Conservation (phyloP, 2,888 invertebrate species). For the Eueremaeus valkanovi region DNA sequence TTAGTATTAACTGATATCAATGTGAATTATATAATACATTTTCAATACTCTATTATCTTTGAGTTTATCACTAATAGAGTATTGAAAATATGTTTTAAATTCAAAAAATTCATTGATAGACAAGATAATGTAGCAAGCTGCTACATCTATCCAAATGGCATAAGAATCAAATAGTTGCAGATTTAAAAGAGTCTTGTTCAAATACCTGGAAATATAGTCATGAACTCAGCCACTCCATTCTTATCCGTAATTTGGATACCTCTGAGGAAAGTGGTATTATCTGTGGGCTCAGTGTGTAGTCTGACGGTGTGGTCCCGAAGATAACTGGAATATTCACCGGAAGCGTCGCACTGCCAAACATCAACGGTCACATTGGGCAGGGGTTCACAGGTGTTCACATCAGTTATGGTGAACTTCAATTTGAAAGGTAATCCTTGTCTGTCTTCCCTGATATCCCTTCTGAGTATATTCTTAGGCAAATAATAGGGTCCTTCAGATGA, state of each 20-base stretch:
- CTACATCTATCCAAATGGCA: no score
- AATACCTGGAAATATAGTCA: slow-evolving; percentile 40
- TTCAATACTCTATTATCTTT: no score
- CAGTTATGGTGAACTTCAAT: slow-evolving; percentile 31
- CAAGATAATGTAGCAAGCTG: no score
- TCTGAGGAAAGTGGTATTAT: slow-evolving; percentile 38
- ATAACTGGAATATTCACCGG: slow-evolving; percentile 37
- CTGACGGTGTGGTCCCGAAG: not conserved
- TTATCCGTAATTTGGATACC: slow-evolving; percentile 40
- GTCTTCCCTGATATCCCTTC: slow-evolving; percentile 37
- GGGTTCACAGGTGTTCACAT: slow-evolving; percentile 37
- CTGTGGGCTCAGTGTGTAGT: not conserved
- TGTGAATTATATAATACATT: no score
- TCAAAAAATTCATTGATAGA: no score
- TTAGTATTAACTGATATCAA: no score
- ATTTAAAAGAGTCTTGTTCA: no score
- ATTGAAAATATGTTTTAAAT: no score
- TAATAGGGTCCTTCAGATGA: slow-evolving; percentile 40
- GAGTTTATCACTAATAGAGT: no score
- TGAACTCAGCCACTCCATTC: slow-evolving; percentile 35
- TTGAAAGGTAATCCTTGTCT: slow-evolving; percentile 26
- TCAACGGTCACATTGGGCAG: slow-evolving; percentile 35
- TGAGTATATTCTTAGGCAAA: slow-evolving; percentile 12
- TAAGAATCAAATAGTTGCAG: no score
- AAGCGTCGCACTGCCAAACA: slow-evolving; percentile 39